A percentile compares a stretch with the other conserved stretches of the same genome.
Evolutionary conservation across 2,113 vertebrate species (phyloP).

Genomic region (Pheucticus melanocephalus): DNA sequence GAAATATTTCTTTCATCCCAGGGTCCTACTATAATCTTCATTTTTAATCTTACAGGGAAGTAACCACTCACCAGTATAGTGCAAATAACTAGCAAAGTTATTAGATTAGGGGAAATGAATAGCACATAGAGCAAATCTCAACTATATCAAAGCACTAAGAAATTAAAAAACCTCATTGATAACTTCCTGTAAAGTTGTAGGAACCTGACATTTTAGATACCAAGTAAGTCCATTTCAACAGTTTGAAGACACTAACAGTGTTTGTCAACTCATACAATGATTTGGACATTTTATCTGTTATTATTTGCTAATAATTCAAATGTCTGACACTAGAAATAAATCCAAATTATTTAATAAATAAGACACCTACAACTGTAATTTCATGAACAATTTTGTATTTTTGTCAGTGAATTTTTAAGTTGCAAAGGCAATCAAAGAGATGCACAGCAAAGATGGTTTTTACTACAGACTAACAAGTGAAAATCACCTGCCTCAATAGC

Average conservation of each 20-base stretch:
- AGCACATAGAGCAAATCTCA: neutral
- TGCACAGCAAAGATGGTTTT: neutral
- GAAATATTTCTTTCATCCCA: neutral
- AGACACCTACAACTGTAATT: neutral
- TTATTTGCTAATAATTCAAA: neutral
- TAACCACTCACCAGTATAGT: neutral
- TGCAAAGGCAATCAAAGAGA: neutral
- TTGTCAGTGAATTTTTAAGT: neutral
- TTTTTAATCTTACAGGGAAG: slow-evolving; percentile 2
- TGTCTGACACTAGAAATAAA: neutral
- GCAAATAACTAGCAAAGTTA: neutral
- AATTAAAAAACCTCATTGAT: neutral
- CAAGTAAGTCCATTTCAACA: neutral
- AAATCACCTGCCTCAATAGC: neutral
- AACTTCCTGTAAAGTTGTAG: neutral
- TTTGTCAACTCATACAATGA: neutral
- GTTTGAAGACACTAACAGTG: neutral
- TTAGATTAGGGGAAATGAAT: neutral
- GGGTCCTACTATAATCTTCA: neutral
- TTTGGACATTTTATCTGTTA: neutral
- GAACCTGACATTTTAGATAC: neutral
- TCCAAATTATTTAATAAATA: neutral
- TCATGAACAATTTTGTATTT: neutral
- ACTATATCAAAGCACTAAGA: neutral
- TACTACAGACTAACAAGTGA: neutral